Evolutionary conservation across 2,113 vertebrate species (phyloP).

Genomic region (Deroptyus accipitrinus): DNA sequence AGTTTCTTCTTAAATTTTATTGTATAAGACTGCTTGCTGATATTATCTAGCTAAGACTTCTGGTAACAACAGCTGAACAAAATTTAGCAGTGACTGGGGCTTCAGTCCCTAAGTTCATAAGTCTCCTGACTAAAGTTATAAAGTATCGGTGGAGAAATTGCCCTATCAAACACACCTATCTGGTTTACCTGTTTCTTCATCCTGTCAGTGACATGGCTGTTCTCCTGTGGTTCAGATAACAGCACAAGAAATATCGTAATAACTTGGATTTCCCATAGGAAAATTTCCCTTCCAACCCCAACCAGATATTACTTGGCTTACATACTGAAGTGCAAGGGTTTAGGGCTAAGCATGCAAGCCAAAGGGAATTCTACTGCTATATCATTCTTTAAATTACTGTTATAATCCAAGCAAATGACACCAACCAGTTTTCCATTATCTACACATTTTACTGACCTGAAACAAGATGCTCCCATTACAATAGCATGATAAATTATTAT

Average conservation of each 20-base stretch:
- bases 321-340: neutral
- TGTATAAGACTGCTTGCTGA: neutral
- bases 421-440: neutral
- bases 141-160: neutral
- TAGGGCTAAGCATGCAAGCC: neutral
- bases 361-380: neutral
- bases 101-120: neutral
- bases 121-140: neutral
- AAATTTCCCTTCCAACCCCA: neutral
- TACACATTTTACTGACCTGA: neutral
- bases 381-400: neutral
- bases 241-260: neutral
- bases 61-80: neutral
- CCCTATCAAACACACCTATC: neutral
- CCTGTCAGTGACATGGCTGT: neutral
- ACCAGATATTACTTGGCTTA: neutral
- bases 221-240: neutral
- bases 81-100: neutral
- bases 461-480: neutral
- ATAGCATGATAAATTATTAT: neutral
- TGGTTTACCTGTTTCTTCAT: neutral
- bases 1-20: neutral
- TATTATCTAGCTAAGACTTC: neutral
- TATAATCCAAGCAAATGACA: neutral
- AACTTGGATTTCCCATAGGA: neutral